These are phyloP conservation scores for Artemia franciscana DNA, from an alignment of 1,140 invertebrate species.

Conservation along the genomic window DNA sequence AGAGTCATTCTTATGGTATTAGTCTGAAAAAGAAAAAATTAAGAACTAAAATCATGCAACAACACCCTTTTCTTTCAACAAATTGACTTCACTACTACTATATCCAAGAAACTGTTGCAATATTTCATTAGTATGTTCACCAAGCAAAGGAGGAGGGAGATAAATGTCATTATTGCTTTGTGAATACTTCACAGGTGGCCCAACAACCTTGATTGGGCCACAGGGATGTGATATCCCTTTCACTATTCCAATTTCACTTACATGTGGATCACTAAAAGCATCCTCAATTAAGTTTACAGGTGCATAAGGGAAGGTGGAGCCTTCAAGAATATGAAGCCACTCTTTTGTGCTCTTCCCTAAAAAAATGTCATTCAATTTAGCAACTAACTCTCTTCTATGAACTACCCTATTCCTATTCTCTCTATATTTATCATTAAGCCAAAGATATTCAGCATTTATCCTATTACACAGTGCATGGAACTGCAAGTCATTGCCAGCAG, in stretches of 20 bases:
- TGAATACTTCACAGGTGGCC: constrained; percentile 59
- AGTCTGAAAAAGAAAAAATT: constrained; percentile 9
- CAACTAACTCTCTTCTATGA: constrained; percentile 42
- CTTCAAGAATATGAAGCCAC: constrained; percentile 48
- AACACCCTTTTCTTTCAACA: constrained; percentile 24
- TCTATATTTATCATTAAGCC: constrained; percentile 34
- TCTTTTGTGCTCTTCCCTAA: constrained; percentile 38
- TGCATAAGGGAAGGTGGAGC: constrained; percentile 56
- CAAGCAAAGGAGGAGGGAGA: constrained; percentile 54
- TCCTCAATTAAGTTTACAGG: constrained; percentile 65
- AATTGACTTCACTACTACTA: constrained; percentile 30
- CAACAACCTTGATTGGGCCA: constrained; percentile 51
- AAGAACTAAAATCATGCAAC: not conserved
- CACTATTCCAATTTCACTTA: constrained; percentile 45
- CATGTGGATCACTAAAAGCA: constrained; percentile 68
- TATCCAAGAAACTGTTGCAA: constrained; percentile 43
- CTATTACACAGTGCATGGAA: constrained; percentile 41
- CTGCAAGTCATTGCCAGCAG: constrained; percentile 52
- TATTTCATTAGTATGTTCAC: constrained; percentile 62
- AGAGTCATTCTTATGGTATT: constrained; percentile 35
- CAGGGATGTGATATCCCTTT: constrained; percentile 47
- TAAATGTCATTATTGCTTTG: constrained; percentile 38
- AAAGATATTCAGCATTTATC: constrained; percentile 34
- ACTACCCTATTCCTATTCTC: constrained; percentile 48
- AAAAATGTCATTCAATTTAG: constrained; percentile 35